Base-by-base conservation (phyloP, 2,113 vertebrate species). In the Zosterops hypoxanthus region DNA sequence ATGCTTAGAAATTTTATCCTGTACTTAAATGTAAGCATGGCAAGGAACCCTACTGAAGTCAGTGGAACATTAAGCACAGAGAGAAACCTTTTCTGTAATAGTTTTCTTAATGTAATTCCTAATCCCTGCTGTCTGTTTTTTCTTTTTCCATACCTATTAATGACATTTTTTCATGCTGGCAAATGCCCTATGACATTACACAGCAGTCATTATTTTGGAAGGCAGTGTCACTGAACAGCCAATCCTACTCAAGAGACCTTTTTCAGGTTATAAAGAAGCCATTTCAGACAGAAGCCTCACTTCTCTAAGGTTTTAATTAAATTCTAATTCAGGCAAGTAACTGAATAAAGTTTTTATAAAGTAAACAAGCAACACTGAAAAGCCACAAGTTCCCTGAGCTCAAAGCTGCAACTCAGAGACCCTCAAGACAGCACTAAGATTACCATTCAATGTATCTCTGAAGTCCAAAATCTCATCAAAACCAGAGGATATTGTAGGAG, bases 281-380 rank as follows among this genome's bases (percentile, higher is more conserved):
- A 68, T 70, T 81, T 87, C 73, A 94, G 70, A 75, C 31, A 56
- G 55, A 72, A 87, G 75, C 49, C 39, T 79, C 26, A 71, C 76
- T 80, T 82, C 44, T 90, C 75, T 64, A 65, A 87, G 63, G 57
- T 82, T 93, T 85, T 72, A 85, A 94, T 93, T 82, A 90, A 91
- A 71, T 60, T 70, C 26, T 87, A 71, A 89, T 68, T 72, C 63
- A 87, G 53, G 53, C n/a, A 94, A 91, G 55, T 63, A 61, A 33
- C 34, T 47, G 14, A 46, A 84, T 55, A 18, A 46, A 55, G 18
- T 39, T 55, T 44, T 76, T 85, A 47, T 17, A 80, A 92, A 81
- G 60, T 84, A 92, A 87, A 92, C 36, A 91, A 88, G 86, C 33
- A 83, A 61, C 39, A 36, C 19, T 82, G 41, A 29, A 75, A 77